Evolutionary conservation across 2,797 vertebrate genomes (phyloP).

Genomic region (Sebastes trivittatus): DNA sequence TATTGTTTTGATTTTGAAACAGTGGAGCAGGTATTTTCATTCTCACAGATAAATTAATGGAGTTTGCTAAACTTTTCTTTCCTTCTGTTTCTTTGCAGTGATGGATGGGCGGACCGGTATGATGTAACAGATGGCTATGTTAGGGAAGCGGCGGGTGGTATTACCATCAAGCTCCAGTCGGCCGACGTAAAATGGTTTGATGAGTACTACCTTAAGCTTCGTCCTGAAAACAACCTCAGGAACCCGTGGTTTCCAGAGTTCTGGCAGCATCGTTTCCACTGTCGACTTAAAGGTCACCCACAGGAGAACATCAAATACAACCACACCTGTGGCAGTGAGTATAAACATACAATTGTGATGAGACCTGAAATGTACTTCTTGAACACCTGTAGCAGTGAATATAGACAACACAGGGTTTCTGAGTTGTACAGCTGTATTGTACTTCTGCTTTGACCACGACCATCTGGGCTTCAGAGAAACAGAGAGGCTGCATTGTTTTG

Average conservation of each 20-base stretch:
- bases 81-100: constrained; percentile 76
- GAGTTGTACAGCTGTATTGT: not conserved
- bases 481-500: constrained; percentile 18
- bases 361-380: not conserved
- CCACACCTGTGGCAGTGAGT: constrained; percentile 95
- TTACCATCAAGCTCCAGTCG: constrained; percentile 99
- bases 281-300: constrained; percentile 90
- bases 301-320: constrained; percentile 94
- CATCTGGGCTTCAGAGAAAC: not conserved
- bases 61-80: not conserved
- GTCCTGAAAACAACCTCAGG: constrained; percentile 92
- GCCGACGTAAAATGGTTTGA: constrained; percentile 98
- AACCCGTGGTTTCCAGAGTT: constrained; percentile 99
- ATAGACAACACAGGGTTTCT: not conserved
- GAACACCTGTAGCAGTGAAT: not conserved
- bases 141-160: constrained; percentile 93
- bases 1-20: not conserved
- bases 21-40: not conserved
- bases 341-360: not conserved
- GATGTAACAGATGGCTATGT: constrained; percentile 96
- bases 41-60: not conserved
- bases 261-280: constrained; percentile 98
- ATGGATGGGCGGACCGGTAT: constrained; percentile 97
- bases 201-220: constrained; percentile 96
- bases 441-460: not conserved